Base-by-base conservation (phyloP, 1,140 invertebrate genomes). In the Periplaneta americana region DNA sequence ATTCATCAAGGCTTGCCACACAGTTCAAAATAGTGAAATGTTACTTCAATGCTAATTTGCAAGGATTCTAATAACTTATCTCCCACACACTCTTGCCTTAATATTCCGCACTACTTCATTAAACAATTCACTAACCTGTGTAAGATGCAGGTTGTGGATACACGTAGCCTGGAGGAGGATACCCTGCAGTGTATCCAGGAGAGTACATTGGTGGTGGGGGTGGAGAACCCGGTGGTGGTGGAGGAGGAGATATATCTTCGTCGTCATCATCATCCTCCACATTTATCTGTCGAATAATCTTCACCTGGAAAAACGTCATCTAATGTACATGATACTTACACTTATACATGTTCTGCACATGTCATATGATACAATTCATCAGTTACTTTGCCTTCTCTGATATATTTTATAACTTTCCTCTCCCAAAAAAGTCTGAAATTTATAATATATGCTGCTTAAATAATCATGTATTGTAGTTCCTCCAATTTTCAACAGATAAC, bases 271-370 rank as follows among this genome's bases (percentile, higher is more conserved):
- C 78, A 37, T 79, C 79, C 35, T 80, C 80, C n/a, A 80, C 74
- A 75, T 80, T 80, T 22, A 80, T 80, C 34, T 80, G 80, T 15
- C 80, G 80, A 75, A 80, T 80, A 18, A 80, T 80, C 80, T 80
- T 80, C 48, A 80, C 80, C 80, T 80, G 48, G n/a, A 36, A 13
- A 28, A 80, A 34, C n/a, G n/a, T n/a, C n/a, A n/a, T n/a, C n/a
- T n/a, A n/a, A n/a, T n/a, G n/a, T n/a, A n/a, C n/a, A n/a, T n/a
- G n/a, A n/a, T n/a, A n/a, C n/a, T n/a, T n/a, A n/a, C n/a, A n/a
- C n/a, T n/a, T n/a, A n/a, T n/a, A n/a, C n/a, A n/a, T n/a, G n/a
- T n/a, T n/a, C n/a, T n/a, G n/a, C n/a, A n/a, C n/a, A n/a, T n/a
- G n/a, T n/a, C n/a, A n/a, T 18, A 22, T 17, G 13, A 75, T 31